These are phyloP conservation scores for Phoxinus dragarum DNA, from an alignment of 2,797 vertebrate genomes.

Conservation along the genomic window DNA sequence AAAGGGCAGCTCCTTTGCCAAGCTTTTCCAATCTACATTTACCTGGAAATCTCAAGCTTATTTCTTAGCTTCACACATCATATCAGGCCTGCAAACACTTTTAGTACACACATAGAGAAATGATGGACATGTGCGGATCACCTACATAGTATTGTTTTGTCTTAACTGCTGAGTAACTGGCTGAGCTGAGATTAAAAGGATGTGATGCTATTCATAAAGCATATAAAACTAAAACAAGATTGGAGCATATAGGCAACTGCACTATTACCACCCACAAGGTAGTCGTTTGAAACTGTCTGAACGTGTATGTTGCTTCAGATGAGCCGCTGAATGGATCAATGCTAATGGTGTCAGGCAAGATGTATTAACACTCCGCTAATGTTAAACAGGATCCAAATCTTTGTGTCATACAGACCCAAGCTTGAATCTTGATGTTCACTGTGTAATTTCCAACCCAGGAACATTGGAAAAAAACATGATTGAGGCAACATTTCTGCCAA, in stretches of 20 bases:
- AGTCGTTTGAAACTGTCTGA: background rate
- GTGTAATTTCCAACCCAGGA: background rate
- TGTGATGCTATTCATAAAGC: background rate
- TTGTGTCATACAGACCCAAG: background rate
- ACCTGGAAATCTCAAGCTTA: background rate
- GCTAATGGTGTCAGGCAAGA: constrained; percentile 25
- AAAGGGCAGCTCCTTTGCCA: no score
- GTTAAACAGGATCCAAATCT: constrained; percentile 26
- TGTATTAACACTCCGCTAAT: constrained; percentile 18
- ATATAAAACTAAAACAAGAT: background rate
- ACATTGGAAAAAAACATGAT: background rate
- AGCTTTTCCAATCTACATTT: background rate
- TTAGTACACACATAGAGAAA: background rate
- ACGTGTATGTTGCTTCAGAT: constrained; percentile 4
- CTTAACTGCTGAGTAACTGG: background rate
- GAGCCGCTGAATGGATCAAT: constrained; percentile 23
- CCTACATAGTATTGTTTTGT: background rate
- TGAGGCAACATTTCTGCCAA: background rate
- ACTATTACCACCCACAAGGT: background rate
- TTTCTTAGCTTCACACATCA: background rate
- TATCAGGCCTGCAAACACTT: background rate
- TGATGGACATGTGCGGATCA: background rate
- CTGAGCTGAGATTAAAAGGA: background rate
- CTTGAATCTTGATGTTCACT: background rate
- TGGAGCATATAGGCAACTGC: background rate